Evolutionary conservation across 1,140 invertebrate genomes (phyloP).

Genomic region (Maconellicoccus hirsutus): DNA sequence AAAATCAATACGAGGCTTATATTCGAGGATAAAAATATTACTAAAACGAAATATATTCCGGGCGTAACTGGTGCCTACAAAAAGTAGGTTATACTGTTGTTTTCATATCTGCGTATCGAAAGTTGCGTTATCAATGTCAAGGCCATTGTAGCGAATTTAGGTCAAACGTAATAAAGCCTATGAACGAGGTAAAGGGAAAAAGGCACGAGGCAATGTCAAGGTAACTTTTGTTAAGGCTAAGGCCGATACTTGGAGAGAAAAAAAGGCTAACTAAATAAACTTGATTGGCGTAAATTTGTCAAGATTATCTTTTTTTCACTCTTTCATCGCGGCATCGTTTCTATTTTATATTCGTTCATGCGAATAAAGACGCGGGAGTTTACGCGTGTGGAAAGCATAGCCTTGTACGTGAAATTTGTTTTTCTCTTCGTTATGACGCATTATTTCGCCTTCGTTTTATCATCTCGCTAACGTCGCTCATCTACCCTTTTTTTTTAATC

Average conservation of each 20-base stretch:
- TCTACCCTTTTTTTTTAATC: too few species aligned
- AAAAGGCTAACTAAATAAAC: neutral
- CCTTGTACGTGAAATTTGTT: neutral
- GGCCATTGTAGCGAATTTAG: neutral
- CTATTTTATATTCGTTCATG: neutral
- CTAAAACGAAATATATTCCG: neutral
- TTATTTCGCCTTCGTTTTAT: neutral
- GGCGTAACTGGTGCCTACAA: neutral
- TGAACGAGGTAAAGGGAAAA: neutral
- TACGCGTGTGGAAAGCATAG: neutral
- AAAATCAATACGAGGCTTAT: neutral
- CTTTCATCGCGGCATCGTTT: neutral
- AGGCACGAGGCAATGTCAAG: neutral
- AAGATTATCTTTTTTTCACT: neutral
- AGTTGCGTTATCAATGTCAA: neutral
- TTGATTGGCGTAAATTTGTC: neutral
- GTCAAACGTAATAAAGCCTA: neutral
- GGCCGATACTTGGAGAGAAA: neutral
- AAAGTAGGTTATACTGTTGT: conserved; percentile 4
- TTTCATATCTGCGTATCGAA: neutral
- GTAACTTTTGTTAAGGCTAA: neutral
- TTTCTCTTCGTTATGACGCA: neutral
- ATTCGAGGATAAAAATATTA: neutral
- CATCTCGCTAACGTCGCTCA: too few species aligned
- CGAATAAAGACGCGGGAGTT: neutral